Base-by-base conservation (phyloP, 2,113 vertebrate genomes). In the Clarias magur region DNA sequence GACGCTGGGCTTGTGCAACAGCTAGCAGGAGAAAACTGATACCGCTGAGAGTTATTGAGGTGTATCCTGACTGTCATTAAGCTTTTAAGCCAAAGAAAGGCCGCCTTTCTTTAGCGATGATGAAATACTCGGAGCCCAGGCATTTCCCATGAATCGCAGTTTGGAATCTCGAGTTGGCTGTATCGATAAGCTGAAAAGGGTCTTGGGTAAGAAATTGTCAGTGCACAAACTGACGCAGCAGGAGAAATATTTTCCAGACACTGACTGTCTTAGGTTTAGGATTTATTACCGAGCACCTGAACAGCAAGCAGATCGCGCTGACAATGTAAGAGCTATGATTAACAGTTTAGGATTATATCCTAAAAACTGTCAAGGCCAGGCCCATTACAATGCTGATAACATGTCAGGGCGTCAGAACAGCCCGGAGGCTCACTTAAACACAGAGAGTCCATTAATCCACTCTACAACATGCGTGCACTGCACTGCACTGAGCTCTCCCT, bases 361-460 rank as follows among this genome's bases (percentile, higher is more conserved):
- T 81, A 23, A 62, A 59, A 81, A 81, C 57, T 81, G 79, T 81
- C 57, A 23, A 80, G 56, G n/a, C 54, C 78, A 30, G 56, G 78
- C 78, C n/a, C 56, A 80, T 80, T 80, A 80, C 78, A 81, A 81
- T 81, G 79, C 57, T 62, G 79, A 62, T 60, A 62, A 81, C 79
- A 81, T 62, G 79, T 81, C 57, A 42, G 79, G 59, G 79, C 57
- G 57, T 81, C 38, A 62, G 19, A 81, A 81, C 30, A 62, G 79
- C 79, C 79, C 62, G 57, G 30, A 62, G 79, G 79, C 79, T 62
- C 79, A 81, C 57, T 81, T 81, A 62, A 81, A 81, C 79, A 81
- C 57, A 62, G 38, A 62, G 23, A 1, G 57, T 81, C 79, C 57
- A 81, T 38, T 81, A 81, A 81, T 81, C 30, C 57, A 25, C 30